A percentile compares a stretch with the other conserved stretches of the same genome.
Evolutionary conservation across 2,113 vertebrate genomes (phyloP).

Genomic region (Dunckerocampus dactyliophorus): DNA sequence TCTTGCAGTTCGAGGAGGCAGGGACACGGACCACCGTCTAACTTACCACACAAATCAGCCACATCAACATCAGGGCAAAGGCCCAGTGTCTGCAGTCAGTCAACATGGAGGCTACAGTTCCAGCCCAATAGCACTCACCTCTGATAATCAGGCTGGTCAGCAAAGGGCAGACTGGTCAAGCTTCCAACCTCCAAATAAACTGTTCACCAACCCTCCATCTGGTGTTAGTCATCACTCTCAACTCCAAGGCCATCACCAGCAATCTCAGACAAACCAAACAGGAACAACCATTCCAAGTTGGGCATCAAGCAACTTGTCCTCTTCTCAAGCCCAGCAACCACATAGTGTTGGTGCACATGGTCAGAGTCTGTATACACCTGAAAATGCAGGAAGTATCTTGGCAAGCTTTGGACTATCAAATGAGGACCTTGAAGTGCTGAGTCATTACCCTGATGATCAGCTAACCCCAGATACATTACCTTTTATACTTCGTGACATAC

Average conservation of each 20-base stretch:
- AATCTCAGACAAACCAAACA: constrained; percentile 30
- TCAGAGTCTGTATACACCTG: constrained; percentile 77
- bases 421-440: constrained; percentile 88
- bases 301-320: constrained; percentile 18
- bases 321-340: constrained; percentile 38
- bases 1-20: constrained; percentile 51
- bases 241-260: constrained; percentile 33
- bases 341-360: constrained; percentile 28
- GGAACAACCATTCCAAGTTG: constrained; percentile 35
- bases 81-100: constrained; percentile 32
- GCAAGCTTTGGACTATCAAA: constrained; percentile 91
- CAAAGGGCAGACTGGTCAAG: constrained; percentile 59
- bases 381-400: constrained; percentile 88
- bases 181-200: constrained; percentile 56
- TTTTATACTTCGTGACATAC: constrained; percentile 84
- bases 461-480: constrained; percentile 90
- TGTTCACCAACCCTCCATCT: constrained; percentile 43
- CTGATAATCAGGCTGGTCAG: constrained; percentile 45
- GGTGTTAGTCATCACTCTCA: constrained; percentile 24
- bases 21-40: constrained; percentile 73
- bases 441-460: constrained; percentile 91
- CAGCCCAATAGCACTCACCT: constrained; percentile 14
- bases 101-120: constrained; percentile 48
- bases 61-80: constrained; percentile 41
- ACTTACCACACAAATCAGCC: constrained; percentile 61